A percentile compares a stretch with the other conserved stretches of the same genome.
Conservation (phyloP, 2,113 vertebrate species). For the Gallinago paraguaiae region DNA sequence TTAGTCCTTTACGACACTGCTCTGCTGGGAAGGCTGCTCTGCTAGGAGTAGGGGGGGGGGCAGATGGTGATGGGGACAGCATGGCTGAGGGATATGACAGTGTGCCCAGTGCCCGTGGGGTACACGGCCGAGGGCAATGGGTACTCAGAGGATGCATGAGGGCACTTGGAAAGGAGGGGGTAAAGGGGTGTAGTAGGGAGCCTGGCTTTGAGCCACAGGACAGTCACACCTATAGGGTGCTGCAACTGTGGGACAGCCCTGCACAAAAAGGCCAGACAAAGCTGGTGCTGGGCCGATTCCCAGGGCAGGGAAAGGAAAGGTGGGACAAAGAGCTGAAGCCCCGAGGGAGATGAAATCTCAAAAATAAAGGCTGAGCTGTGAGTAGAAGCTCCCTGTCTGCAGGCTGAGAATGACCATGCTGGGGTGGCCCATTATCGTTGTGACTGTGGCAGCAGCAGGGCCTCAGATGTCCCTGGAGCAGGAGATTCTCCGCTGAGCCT, state of each 20-base stretch:
- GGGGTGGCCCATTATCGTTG: not conserved
- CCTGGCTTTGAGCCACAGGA: not conserved
- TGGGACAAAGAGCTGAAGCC: not conserved
- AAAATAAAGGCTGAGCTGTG: not conserved
- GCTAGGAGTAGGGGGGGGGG: not conserved
- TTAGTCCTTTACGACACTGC: not conserved
- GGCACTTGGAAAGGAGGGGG: not conserved
- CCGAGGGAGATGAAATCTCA: not conserved
- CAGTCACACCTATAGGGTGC: too few relatives aligned
- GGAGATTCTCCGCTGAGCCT: not conserved
- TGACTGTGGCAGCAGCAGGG: not conserved
- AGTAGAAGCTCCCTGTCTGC: not conserved
- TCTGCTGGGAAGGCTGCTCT: not conserved
- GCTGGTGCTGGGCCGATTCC: not conserved
- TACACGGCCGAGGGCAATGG: accelerated
- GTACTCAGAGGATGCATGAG: accelerated
- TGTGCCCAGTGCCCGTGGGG: accelerated
- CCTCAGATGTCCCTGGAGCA: not conserved
- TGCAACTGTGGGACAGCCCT: not conserved
- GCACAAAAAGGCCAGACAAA: not conserved
- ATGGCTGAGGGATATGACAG: not conserved
- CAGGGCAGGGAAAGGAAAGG: not conserved
- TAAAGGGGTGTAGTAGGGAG: not conserved
- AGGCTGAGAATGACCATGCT: not conserved
- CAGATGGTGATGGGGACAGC: accelerated